phyloP scores from a whole-genome alignment of 1,140 invertebrate species.

The Euwallacea fornicatus region DNA sequence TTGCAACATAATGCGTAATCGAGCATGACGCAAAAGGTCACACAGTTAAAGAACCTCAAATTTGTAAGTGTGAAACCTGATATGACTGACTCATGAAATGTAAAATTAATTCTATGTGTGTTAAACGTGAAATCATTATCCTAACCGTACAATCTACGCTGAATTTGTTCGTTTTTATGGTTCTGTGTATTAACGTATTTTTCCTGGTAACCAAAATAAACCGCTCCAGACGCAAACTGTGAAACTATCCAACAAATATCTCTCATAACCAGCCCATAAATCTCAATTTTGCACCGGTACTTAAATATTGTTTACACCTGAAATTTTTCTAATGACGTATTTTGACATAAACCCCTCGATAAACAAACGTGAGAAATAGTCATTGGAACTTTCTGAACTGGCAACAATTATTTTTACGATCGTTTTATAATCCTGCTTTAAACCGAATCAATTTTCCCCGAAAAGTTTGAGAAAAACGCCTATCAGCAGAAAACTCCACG shows the following conservation, averaged over 20 bases:
- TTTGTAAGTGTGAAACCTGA: too few relatives aligned
- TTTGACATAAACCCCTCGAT: background rate
- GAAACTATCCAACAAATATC: background rate
- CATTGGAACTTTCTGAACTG: too few relatives aligned
- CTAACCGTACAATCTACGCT: too few relatives aligned
- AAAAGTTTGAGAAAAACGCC: too few relatives aligned
- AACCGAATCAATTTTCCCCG: too few relatives aligned
- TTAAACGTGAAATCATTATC: too few relatives aligned
- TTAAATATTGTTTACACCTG: background rate
- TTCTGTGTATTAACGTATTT: background rate
- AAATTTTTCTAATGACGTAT: background rate
- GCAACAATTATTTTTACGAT: too few relatives aligned
- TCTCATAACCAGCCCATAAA: background rate
- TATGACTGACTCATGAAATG: too few relatives aligned
- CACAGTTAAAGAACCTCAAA: too few relatives aligned
- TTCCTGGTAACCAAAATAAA: slow-evolving; percentile 1
- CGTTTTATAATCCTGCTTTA: too few relatives aligned
- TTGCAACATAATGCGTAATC: background rate
- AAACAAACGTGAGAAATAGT: background rate
- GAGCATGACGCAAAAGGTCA: background rate
- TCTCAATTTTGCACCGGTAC: background rate
- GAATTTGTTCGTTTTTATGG: background rate
- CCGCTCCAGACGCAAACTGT: background rate
- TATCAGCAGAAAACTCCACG: too few relatives aligned
- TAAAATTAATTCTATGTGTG: too few relatives aligned